These are phyloP conservation scores for Caerostris extrusa DNA, from an alignment of 1,140 invertebrate species.

Conservation along the genomic window DNA sequence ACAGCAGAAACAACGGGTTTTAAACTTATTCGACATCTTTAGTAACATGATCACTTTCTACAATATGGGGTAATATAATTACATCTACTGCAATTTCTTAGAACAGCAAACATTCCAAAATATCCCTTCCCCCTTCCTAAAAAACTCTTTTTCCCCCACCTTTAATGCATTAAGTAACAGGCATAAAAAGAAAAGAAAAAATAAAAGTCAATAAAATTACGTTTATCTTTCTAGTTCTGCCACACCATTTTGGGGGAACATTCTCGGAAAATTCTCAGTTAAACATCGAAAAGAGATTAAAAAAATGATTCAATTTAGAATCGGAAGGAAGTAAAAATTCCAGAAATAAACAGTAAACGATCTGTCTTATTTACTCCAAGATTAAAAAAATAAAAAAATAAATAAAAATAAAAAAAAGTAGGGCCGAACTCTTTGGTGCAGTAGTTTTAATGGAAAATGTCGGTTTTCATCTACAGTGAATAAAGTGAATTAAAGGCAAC, in stretches of 20 bases:
- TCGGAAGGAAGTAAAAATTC: slow-evolving; percentile 28
- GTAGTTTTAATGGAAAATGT: slow-evolving; percentile 54
- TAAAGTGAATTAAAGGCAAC: slow-evolving; percentile 29
- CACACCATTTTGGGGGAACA: not conserved
- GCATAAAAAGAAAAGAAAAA: not conserved
- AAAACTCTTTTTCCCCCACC: not conserved
- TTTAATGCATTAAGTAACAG: not conserved
- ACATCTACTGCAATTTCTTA: not conserved
- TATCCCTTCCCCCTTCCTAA: not conserved
- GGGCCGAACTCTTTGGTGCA: not conserved
- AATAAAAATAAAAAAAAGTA: slow-evolving; percentile 42
- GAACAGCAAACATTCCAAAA: not conserved
- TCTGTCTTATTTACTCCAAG: slow-evolving; percentile 29
- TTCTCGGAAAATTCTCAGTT: slow-evolving; percentile 28
- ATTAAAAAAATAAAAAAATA: not conserved
- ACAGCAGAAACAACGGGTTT: too few relatives aligned
- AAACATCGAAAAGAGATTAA: slow-evolving; percentile 66
- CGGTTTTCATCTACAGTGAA: slow-evolving; percentile 8
- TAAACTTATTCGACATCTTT: too few relatives aligned
- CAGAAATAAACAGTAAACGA: slow-evolving; percentile 48
- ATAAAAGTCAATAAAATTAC: not conserved
- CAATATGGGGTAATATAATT: not conserved
- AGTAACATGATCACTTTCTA: not conserved
- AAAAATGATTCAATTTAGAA: slow-evolving; percentile 73
- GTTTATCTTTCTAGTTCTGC: slow-evolving; percentile 32